These are phyloP conservation scores for Actinia equina DNA, from an alignment of 64 coral and sea anemone species.

Conservation along the genomic window DNA sequence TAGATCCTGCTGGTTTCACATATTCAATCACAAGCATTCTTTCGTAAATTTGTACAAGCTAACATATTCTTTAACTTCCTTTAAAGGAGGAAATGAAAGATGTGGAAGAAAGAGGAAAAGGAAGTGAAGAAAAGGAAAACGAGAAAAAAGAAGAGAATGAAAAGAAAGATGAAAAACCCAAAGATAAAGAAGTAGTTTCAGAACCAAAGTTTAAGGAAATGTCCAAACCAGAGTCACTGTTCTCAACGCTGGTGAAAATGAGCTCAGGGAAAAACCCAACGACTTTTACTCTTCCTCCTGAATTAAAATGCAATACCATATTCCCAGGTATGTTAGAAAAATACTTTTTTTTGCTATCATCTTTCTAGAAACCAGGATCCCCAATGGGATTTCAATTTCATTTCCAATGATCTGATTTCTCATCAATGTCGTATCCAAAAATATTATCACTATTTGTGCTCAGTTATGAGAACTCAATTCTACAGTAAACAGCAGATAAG, in stretches of 20 bases:
- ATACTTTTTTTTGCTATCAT: no score
- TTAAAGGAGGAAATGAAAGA: slow-evolving; percentile 35
- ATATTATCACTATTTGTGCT: no score
- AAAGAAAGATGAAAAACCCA: slow-evolving; percentile 37
- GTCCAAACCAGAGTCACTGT: slow-evolving; percentile 66
- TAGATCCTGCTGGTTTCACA: not conserved
- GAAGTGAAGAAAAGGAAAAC: slow-evolving; percentile 49
- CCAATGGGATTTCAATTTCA: no score
- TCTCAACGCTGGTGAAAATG: slow-evolving; percentile 91
- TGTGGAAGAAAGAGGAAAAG: slow-evolving; percentile 18
- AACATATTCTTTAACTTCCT: not conserved
- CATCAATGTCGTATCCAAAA: no score
- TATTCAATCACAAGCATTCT: not conserved
- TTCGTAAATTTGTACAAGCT: no score
- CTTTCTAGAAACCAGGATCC: no score
- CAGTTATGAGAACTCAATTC: no score
- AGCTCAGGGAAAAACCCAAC: slow-evolving; percentile 97
- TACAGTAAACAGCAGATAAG: no score
- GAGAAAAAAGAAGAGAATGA: slow-evolving; percentile 61
- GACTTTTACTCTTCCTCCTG: slow-evolving; percentile 88
- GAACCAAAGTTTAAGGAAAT: slow-evolving; percentile 20
- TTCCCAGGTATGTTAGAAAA: slow-evolving; percentile 70
- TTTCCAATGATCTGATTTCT: no score
- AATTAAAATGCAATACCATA: slow-evolving; percentile 86
- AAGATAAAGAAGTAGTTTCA: slow-evolving; percentile 28